phyloP scores from a whole-genome alignment of 1,140 invertebrate genomes.

The Nymphalis io region DNA sequence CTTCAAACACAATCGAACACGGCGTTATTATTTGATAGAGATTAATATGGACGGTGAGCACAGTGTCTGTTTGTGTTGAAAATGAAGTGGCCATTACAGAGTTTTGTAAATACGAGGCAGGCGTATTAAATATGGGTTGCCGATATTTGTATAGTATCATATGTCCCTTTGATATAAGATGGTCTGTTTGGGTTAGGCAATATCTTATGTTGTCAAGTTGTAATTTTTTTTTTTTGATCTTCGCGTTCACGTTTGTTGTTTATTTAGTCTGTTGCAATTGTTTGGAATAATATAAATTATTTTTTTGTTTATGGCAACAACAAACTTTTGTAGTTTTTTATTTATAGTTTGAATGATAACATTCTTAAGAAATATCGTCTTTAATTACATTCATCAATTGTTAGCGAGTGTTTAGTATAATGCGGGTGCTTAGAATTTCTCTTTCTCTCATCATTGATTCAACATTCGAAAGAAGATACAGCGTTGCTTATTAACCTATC shows the following conservation, averaged over 20 bases:
- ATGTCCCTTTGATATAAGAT: constrained; percentile 25
- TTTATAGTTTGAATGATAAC: too few relatives aligned
- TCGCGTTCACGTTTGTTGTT: constrained; percentile 9
- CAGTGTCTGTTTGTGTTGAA: constrained; percentile 22
- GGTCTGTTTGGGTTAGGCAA: constrained; percentile 24
- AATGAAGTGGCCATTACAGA: background rate
- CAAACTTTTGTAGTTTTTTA: background rate
- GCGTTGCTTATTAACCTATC: too few relatives aligned
- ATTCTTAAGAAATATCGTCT: too few relatives aligned
- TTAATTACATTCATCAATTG: too few relatives aligned
- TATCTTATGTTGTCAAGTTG: background rate
- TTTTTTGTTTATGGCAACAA: constrained; percentile 1
- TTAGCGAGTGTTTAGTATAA: too few relatives aligned
- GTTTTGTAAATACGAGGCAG: constrained; percentile 16
- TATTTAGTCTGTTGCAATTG: constrained; percentile 11
- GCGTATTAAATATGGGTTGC: constrained; percentile 21
- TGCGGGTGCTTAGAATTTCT: too few relatives aligned
- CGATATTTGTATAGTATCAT: constrained; percentile 25
- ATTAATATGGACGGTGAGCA: background rate
- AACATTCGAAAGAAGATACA: too few relatives aligned
- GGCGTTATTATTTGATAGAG: background rate
- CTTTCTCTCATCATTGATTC: too few relatives aligned
- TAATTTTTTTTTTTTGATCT: constrained; percentile 7
- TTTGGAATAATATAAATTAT: constrained; percentile 13
- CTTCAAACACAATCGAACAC: background rate